Percentiles rank a stretch among this genome's conserved stretches.
Evolutionary conservation across 2,888 invertebrate species (phyloP).

Genomic region (Stomorhina lunata): DNA sequence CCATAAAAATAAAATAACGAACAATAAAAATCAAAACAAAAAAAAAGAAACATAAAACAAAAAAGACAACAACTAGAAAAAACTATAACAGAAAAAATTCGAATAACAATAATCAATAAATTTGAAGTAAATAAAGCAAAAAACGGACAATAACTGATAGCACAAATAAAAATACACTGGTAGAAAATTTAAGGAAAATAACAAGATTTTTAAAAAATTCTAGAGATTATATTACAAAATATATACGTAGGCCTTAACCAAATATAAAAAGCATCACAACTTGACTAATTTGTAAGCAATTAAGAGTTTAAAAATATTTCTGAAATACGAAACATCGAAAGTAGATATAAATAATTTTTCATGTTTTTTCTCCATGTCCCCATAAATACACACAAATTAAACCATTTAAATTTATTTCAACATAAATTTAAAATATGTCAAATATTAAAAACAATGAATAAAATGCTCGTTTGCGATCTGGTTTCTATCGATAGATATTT

Average conservation of each 20-base stretch:
- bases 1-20: conserved; percentile 52
- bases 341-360: not conserved
- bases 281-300: no score
- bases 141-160: conserved; percentile 10
- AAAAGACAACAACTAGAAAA: not conserved
- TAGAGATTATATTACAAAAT: no score
- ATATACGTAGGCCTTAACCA: no score
- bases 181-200: not conserved
- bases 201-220: not conserved
- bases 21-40: conserved; percentile 13
- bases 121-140: conserved; percentile 34
- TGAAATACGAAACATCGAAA: no score
- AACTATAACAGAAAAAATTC: not conserved
- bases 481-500: no score
- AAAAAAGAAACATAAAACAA: conserved; percentile 27
- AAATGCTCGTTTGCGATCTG: not conserved
- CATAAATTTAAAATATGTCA: conserved; percentile 25
- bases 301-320: no score
- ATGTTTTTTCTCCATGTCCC: not conserved
- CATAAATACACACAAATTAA: conserved; percentile 1
- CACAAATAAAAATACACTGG: not conserved
- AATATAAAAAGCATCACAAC: no score
- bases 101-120: conserved; percentile 53
- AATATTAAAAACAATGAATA: conserved; percentile 31
- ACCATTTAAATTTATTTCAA: conserved; percentile 37